Conservation (phyloP, 2,888 invertebrate species). For the Eugnorisma glareosa region DNA sequence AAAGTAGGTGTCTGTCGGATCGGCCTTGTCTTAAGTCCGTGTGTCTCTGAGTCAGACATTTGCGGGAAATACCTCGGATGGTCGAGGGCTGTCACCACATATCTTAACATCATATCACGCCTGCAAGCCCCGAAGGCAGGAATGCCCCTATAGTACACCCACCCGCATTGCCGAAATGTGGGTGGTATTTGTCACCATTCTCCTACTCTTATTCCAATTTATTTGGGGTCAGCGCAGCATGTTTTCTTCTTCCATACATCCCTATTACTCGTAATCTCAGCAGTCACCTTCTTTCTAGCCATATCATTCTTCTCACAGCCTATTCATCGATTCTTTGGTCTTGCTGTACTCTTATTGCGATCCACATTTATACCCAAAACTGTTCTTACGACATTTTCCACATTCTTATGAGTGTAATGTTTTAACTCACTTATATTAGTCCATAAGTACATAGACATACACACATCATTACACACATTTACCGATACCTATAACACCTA, state of each 20-base stretch:
- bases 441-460: too few relatives aligned
- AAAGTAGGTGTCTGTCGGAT: slow-evolving; percentile 12
- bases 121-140: too few relatives aligned
- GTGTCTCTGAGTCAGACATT: slow-evolving; percentile 36
- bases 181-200: background rate
- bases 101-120: background rate
- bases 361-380: background rate
- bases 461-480: too few relatives aligned
- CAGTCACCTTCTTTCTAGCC: background rate
- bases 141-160: too few relatives aligned
- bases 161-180: too few relatives aligned
- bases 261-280: background rate
- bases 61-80: slow-evolving; percentile 36
- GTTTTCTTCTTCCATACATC: background rate
- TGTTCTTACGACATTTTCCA: background rate
- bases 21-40: slow-evolving; percentile 29
- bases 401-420: background rate
- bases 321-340: background rate
- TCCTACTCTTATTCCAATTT: background rate
- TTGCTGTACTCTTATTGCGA: background rate
- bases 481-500: too few relatives aligned
- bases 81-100: slow-evolving; percentile 6
- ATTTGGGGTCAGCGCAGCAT: background rate
- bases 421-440: background rate
- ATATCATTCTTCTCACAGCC: background rate